Evolutionary conservation across 2,888 invertebrate genomes (phyloP).

Genomic region (Piscicola geometra): DNA sequence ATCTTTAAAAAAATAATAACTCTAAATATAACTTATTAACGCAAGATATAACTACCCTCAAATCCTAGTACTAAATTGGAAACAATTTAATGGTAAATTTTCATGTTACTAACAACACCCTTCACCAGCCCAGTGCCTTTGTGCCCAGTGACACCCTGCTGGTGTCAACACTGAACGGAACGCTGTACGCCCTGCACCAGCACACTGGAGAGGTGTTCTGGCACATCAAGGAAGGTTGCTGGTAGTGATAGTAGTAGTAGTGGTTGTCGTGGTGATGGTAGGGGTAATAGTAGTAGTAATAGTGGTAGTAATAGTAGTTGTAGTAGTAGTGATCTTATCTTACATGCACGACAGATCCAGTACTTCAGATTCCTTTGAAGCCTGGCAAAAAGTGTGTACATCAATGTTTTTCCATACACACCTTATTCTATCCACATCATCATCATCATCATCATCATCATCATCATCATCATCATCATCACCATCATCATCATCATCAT

Average conservation of each 20-base stretch:
- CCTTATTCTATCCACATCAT: slow-evolving; percentile 2
- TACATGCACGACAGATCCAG: slow-evolving; percentile 66
- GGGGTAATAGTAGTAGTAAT: no score
- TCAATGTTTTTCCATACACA: neutral
- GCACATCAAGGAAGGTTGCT: slow-evolving; percentile 76
- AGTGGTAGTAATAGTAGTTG: no score
- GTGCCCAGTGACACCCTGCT: slow-evolving; percentile 57
- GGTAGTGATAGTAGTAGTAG: no score
- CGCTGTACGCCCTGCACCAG: slow-evolving; percentile 82
- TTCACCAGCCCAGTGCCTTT: slow-evolving; percentile 9
- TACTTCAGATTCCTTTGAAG: slow-evolving; percentile 74
- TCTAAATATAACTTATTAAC: neutral
- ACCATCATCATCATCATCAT: slow-evolving; percentile 26
- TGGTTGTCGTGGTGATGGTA: no score
- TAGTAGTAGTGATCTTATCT: neutral
- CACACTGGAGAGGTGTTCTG: slow-evolving; percentile 78
- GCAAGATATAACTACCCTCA: neutral
- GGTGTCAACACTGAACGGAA: slow-evolving; percentile 87
- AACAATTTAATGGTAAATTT: no score
- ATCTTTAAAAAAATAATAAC: neutral
- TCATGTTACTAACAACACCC: no score
- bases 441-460: slow-evolving; percentile 21
- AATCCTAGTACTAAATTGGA: neutral
- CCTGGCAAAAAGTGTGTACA: slow-evolving; percentile 58
- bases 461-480: slow-evolving; percentile 27